Evolutionary conservation across 2,888 invertebrate species (phyloP).

Genomic region (Elmis aenea): DNA sequence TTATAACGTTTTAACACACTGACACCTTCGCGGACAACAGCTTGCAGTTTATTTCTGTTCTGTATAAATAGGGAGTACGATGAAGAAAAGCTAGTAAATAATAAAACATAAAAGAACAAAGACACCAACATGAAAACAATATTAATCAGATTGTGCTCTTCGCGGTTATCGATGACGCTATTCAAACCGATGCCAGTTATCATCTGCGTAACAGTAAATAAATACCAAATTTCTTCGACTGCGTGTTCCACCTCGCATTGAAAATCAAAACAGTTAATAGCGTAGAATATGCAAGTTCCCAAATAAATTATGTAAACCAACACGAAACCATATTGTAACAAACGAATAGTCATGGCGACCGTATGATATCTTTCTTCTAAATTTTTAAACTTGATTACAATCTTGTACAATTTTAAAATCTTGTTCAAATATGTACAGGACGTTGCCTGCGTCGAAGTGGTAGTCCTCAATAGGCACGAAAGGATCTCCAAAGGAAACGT

Average conservation of each 20-base stretch:
- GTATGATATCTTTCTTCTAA: conserved; percentile 10
- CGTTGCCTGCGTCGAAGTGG: conserved; percentile 4
- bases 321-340: conserved; percentile 10
- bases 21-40: conserved; percentile 1
- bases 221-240: conserved; percentile 1
- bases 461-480: conserved; percentile 10
- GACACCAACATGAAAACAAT: not conserved
- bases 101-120: not conserved
- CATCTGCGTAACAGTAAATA: conserved; percentile 1
- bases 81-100: conserved; percentile 1
- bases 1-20: not conserved
- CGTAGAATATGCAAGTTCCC: conserved; percentile 7
- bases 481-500: conserved; percentile 21
- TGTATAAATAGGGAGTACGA: not conserved
- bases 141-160: not conserved
- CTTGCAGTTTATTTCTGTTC: not conserved
- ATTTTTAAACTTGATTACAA: conserved; percentile 8
- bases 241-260: not conserved
- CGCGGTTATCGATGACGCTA: not conserved
- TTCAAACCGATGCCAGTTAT: conserved; percentile 7
- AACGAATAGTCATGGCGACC: conserved; percentile 9
- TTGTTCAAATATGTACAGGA: conserved; percentile 17
- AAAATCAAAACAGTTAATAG: conserved; percentile 5
- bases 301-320: conserved; percentile 8
- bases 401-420: conserved; percentile 18